Evolutionary conservation across 2,888 invertebrate genomes (phyloP).

Genomic region (Protophormia terraenovae): DNA sequence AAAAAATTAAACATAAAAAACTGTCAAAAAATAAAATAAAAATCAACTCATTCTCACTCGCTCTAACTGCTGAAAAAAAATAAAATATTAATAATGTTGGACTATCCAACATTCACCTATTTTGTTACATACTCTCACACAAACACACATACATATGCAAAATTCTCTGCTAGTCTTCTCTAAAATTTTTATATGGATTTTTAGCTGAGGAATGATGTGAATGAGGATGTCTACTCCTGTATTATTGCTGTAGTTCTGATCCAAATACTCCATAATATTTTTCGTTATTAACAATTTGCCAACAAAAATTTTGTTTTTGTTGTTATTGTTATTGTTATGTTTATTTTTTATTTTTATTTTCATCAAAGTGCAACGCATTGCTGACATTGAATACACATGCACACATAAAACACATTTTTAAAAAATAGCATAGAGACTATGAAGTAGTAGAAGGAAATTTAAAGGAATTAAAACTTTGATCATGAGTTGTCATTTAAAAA

Average conservation of each 20-base stretch:
- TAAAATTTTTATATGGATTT: conserved; percentile 37
- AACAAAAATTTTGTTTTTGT: conserved; percentile 38
- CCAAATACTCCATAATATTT: conserved; percentile 58
- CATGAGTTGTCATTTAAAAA: not conserved
- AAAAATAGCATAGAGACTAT: not conserved
- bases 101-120: conserved; percentile 71
- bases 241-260: conserved; percentile 9
- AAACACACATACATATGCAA: not conserved
- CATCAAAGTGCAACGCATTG: conserved; percentile 65
- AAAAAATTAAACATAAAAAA: conserved; percentile 57
- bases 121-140: conserved; percentile 65
- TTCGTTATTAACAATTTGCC: conserved; percentile 65
- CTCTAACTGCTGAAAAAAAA: conserved; percentile 58
- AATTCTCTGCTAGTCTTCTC: conserved; percentile 8
- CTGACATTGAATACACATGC: conserved; percentile 71
- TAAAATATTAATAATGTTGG: conserved; percentile 22
- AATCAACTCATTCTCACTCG: conserved; percentile 68
- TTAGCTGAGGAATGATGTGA: not conserved
- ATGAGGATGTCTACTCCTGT: conserved; percentile 9
- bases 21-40: conserved; percentile 68
- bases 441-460: not conserved
- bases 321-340: not conserved
- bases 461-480: conserved; percentile 26
- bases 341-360: conserved; percentile 55
- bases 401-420: conserved; percentile 30